These are phyloP conservation scores for Canis aureus DNA, from an alignment of 2,113 vertebrate species.

Conservation along the genomic window DNA sequence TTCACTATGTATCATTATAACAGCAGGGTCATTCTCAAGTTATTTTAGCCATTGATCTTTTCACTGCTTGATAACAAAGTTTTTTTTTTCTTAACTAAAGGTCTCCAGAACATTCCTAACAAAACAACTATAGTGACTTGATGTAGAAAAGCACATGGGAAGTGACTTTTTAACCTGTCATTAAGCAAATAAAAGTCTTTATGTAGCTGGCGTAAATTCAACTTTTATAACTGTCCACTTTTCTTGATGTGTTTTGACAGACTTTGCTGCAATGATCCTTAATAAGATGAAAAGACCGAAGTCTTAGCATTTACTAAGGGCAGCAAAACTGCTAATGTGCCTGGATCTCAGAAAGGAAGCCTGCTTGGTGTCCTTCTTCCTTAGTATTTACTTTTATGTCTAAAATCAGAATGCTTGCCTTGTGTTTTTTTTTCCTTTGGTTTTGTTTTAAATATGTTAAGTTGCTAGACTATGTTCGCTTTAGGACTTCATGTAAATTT, in stretches of 20 bases:
- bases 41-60: constrained; percentile 51
- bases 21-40: background rate
- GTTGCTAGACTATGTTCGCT: constrained; percentile 80
- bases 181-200: constrained; percentile 12
- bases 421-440: background rate
- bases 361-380: background rate
- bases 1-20: constrained; percentile 2
- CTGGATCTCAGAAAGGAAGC: background rate
- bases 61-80: constrained; percentile 16
- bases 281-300: background rate
- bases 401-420: constrained; percentile 42
- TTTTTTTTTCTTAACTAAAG: background rate
- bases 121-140: constrained; percentile 2
- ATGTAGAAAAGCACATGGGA: background rate
- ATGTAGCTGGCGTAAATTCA: background rate
- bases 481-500: constrained; percentile 78
- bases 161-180: constrained; percentile 30
- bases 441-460: constrained; percentile 35
- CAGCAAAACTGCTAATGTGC: background rate
- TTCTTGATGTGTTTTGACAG: constrained; percentile 28
- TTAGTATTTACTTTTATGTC: background rate
- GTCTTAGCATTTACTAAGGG: background rate
- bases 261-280: background rate
- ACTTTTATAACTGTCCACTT: background rate
- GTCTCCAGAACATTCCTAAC: constrained; percentile 47